Evolutionary conservation across 2,113 vertebrate species (phyloP).

Genomic region (Brachypteracias leptosomus): DNA sequence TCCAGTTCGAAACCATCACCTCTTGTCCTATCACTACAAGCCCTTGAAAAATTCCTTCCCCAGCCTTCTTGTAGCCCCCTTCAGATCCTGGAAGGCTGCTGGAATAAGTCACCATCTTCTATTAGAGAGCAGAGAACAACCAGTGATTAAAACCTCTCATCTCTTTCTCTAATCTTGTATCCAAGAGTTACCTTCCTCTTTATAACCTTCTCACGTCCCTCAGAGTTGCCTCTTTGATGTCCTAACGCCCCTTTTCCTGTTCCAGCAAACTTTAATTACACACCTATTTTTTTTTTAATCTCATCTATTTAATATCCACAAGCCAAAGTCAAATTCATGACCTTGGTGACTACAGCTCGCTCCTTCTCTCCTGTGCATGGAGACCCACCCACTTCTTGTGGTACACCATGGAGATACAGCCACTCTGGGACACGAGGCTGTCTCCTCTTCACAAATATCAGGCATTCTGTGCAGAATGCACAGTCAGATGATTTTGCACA

Average conservation of each 20-base stretch:
- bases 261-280: background rate
- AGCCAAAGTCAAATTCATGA: background rate
- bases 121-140: background rate
- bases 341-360: rapidly evolving
- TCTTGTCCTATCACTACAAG: too few species aligned
- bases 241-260: background rate
- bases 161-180: background rate
- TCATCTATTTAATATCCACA: background rate
- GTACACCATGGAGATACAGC: background rate
- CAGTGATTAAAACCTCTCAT: background rate
- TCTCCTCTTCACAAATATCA: background rate
- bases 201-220: background rate
- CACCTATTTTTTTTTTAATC: background rate
- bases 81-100: too few species aligned
- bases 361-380: background rate
- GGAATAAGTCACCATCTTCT: background rate
- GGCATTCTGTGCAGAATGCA: background rate
- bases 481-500: background rate
- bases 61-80: too few species aligned
- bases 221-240: background rate
- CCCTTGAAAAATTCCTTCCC: too few species aligned
- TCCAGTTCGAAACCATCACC: too few species aligned
- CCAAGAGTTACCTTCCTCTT: background rate
- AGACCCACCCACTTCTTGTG: background rate
- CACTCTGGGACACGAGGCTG: background rate